Base-by-base conservation (phyloP, 2,888 invertebrate genomes). In the Girardia tigrina region DNA sequence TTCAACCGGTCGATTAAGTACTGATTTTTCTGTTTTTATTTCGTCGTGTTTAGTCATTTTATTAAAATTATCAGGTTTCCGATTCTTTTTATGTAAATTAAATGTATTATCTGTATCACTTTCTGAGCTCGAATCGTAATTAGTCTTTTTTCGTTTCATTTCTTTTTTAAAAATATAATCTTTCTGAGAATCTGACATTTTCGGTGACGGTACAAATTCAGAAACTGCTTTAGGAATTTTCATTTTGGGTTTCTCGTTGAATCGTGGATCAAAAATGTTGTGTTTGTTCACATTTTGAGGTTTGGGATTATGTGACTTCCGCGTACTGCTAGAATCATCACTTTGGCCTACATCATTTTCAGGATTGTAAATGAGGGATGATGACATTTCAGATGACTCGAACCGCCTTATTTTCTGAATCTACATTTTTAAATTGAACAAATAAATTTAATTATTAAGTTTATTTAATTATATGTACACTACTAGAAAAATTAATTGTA, bases 271-370 rank as follows among this genome's bases (percentile, higher is more conserved):
- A 4, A 12, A 56, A 20, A 20, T 56, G 23, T 56, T 56, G 56
- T 56, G 56, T 16, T 56, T 56, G n/a, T 6, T 20, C 2, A 8
- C 20, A 56, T 56, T 56, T 4, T 56, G 56, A 12, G 56, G 23
- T 56, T 56, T 56, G 4, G 23, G 8, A 56, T 56, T 56, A 56
- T 56, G 56, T n/a, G 56, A 56, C 23, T 8, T 6, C 2, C 56
- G 56, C n/a, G 56, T 56, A 16, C 56, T 56, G n/a, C n/a, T 56
- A 2, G 56, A 56, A 56, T 56, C 56, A 56, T 56, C 56, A 56
- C 56, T 56, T 6, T 56, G 56, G 2, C 6, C 56, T 56, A 56
- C 56, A 8, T 56, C 56, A 16, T 56, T 56, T 12, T 56, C 56
- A 2, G 56, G 56, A 56, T 56, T 56, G 56, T 56, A 56, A 6